Evolutionary conservation across 2,113 vertebrate genomes (phyloP).

Genomic region (Lycaon pictus): DNA sequence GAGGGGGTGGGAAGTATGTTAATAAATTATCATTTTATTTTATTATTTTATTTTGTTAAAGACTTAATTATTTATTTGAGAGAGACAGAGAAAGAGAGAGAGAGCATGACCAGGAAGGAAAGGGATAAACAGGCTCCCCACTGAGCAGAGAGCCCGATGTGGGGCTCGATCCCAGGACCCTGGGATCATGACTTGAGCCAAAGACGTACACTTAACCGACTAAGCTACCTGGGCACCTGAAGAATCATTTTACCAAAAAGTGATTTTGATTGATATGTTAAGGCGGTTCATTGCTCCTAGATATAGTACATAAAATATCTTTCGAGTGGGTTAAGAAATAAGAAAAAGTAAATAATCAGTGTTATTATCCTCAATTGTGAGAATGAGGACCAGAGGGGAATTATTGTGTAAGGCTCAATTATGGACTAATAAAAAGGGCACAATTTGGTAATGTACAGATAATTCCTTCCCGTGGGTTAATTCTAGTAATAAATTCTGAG

Average conservation of each 20-base stretch:
- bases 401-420: neutral
- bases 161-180: no score
- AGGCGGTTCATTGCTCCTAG: neutral
- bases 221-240: no score
- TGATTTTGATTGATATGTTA: neutral
- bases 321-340: conserved; percentile 49
- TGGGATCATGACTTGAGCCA: no score
- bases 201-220: no score
- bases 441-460: conserved; percentile 40
- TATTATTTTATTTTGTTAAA: no score
- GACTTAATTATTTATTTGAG: no score
- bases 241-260: conserved; percentile 36
- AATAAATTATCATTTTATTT: neutral
- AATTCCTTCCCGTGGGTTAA: conserved; percentile 42
- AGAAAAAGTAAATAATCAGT: conserved; percentile 36
- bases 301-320: conserved; percentile 4
- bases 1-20: neutral
- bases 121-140: no score
- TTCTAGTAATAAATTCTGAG: neutral
- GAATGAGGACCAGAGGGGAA: neutral
- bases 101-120: no score
- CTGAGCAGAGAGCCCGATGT: no score
- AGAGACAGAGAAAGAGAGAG: no score
- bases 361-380: neutral
- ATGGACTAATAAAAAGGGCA: conserved; percentile 51